Evolutionary conservation across 2,888 invertebrate genomes (phyloP).

Genomic region (Erebia ligea): DNA sequence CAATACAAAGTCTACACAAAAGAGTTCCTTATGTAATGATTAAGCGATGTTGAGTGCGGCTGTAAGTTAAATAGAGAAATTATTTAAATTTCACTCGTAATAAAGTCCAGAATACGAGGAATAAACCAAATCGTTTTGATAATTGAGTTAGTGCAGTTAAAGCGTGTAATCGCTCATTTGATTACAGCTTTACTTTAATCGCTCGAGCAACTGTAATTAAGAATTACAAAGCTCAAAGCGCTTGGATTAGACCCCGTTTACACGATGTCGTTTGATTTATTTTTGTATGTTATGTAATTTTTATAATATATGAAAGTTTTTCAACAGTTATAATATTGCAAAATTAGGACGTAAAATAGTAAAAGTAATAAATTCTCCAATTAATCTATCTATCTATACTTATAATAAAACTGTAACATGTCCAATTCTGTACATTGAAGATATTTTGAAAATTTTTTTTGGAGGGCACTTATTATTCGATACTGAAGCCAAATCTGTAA

Average conservation of each 20-base stretch:
- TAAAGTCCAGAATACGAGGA: constrained; percentile 7
- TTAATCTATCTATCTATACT: no score
- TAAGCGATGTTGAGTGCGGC: no score
- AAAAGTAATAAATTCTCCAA: no score
- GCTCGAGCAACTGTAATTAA: constrained; percentile 47
- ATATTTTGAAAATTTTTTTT: no score
- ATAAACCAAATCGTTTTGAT: constrained; percentile 26
- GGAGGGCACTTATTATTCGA: no score
- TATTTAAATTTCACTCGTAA: neutral
- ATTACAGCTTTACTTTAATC: constrained; percentile 48
- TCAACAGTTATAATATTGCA: no score
- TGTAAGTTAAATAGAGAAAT: neutral
- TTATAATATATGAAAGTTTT: neutral
- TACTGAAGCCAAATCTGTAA: no score
- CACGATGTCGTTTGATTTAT: constrained; percentile 39
- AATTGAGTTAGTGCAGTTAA: constrained; percentile 35
- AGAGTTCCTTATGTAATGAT: no score
- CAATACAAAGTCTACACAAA: no score
- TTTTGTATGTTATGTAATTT: neutral
- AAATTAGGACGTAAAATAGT: no score
- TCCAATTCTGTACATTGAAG: no score
- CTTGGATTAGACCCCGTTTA: constrained; percentile 19
- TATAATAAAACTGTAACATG: no score
- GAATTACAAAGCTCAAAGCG: constrained; percentile 55
- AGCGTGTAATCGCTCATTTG: constrained; percentile 36